Base-by-base conservation (phyloP, 2,797 vertebrate genomes). In the Acanthopagrus latus region DNA sequence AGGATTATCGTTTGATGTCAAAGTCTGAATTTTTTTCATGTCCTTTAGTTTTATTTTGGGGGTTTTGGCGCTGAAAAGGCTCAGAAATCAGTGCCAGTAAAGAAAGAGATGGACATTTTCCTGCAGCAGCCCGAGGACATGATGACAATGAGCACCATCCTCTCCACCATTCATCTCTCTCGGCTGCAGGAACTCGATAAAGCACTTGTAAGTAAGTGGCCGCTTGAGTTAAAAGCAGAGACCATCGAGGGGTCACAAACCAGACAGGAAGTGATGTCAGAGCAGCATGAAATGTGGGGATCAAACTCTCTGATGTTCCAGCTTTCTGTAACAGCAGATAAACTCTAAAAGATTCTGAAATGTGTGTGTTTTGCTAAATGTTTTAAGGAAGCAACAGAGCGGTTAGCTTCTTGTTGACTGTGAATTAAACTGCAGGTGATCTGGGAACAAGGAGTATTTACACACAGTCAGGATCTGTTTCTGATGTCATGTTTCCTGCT, bases 261-360 rank as follows among this genome's bases (percentile, higher is more conserved):
- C 74, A 80, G 74, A 77, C 46, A 78, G 69, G 77, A 74, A 65
- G 74, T 59, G 72, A 74, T 23, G 16, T 23, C 48, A 70, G 56
- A 20, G 43, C 44, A 3, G 57, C 14, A 43, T 17, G 4, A 44
- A 47, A 27, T 27, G 51, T 16, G 10, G 21, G 4, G 27, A 3
- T 27, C 27, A 27, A 17, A 55, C 50, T 44, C 27, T 41, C 8
- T 46, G 29, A 60, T 21, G 25, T 7, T 50, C 9, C 2, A 6
- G 16, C 0, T 51, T 64, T 38, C 7, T 18, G 29, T 18, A 5
- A 13, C 29, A 46, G 23, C 17, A 47, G 10, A 10, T 33, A 33
- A 33, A 33, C 1, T 33, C 29, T 33, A 33, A 33, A 33, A 33
- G 29, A 33, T 33, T 33, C 29, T 33, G 29, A 33, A 7, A 33